Evolutionary conservation across 2,113 vertebrate genomes (phyloP), one percentile per base, ranked within the genome.

Genomic region (Misgurnus mizolepis): DNA sequence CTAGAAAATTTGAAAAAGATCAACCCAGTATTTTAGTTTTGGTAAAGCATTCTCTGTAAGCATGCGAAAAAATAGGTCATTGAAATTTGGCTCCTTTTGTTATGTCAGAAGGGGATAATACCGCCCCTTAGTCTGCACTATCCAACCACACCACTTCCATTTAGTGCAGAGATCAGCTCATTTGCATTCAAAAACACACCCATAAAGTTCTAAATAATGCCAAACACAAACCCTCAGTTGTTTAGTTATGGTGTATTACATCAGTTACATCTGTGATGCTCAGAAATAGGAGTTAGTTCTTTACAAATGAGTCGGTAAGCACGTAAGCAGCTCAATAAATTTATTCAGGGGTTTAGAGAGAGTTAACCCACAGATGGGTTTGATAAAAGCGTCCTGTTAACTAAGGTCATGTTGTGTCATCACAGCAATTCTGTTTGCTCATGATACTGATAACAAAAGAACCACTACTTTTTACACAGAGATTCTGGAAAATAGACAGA

Each of bases 301-400:
- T 80, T 73, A 68, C 67, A 79, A 85, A 83, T n/a, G 77, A 85
- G 84, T 85, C 79, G 81, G 82, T 76, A 18, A 79, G 70, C 82
- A 81, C 70, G 61, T 47, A 34, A n/a, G 8, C 27, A 34, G 27
- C 27, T 34, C 27, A 34, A 34, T 34, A 34, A 2, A 34, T 34
- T 34, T 34, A 34, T 78, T 58, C 60, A 43, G 72, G 47, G 12
- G 5, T 66, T 64, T n/a, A 34, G 22, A 67, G 49, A 58, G 7
- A 15, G 55, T 40, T 56, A 34, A 58, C 53, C 39, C 53, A 18
- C 12, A 14, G 70, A 7, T 58, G 4, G 11, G 18, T 69, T 1
- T 50, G 64, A 41, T 5, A 17, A 14, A 7, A 8, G 45, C 10
- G 55, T 18, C n/a, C 17, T 58, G 55, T 17, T 17, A 41, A 34